These are phyloP conservation scores for Cuniculus paca DNA, from an alignment of 2,797 vertebrate species.

Conservation along the genomic window DNA sequence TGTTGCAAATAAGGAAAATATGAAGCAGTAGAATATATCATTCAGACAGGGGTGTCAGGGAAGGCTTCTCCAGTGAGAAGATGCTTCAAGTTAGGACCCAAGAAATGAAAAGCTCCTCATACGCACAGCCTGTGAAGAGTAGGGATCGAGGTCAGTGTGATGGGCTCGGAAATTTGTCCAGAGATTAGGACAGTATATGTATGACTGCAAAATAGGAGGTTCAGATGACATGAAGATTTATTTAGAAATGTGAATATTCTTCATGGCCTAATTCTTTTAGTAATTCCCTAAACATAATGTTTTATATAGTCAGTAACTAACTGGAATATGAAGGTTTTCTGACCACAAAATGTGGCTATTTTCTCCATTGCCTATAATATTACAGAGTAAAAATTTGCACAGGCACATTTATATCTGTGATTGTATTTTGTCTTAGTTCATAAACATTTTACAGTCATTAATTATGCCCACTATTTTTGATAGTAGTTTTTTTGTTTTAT, in stretches of 20 bases:
- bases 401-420: neutral
- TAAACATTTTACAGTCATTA: neutral
- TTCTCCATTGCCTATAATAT: neutral
- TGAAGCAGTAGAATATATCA: neutral
- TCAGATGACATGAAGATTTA: neutral
- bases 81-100: neutral
- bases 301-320: neutral
- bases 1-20: neutral
- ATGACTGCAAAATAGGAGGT: neutral
- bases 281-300: neutral
- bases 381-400: neutral
- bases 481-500: neutral
- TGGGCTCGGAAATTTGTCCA: neutral
- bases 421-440: neutral
- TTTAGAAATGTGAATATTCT: neutral
- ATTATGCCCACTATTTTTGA: neutral
- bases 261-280: neutral
- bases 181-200: neutral
- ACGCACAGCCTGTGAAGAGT: neutral
- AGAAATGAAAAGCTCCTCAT: neutral
- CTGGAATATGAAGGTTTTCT: neutral
- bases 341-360: neutral
- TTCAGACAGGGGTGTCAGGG: neutral
- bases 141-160: accelerated
- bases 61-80: neutral